phyloP scores from a whole-genome alignment of 2,113 vertebrate species.

The Engraulis encrasicolus region DNA sequence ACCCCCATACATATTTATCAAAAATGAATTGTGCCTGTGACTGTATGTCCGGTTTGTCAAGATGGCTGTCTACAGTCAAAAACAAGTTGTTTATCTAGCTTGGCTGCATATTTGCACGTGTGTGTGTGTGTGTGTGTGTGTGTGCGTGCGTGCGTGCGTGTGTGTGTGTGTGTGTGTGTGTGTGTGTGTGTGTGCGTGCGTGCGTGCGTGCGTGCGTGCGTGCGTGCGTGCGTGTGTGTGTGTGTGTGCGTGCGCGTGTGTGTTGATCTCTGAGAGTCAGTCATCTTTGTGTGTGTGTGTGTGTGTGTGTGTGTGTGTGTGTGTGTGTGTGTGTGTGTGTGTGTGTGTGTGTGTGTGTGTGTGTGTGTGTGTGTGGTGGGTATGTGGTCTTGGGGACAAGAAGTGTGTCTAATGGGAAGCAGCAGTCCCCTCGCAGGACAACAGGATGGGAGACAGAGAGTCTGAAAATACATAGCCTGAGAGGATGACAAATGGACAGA shows the following conservation, averaged over 20 bases:
- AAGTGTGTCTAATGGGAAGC: constrained; percentile 14
- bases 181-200: neutral
- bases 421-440: neutral
- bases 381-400: neutral
- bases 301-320: neutral
- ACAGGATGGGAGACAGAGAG: constrained; percentile 30
- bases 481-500: neutral
- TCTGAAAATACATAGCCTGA: constrained; percentile 18
- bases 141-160: neutral
- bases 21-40: too few relatives aligned
- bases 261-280: too few relatives aligned
- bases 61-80: too few relatives aligned
- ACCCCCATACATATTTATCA: too few relatives aligned
- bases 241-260: neutral
- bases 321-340: neutral
- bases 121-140: neutral
- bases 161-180: neutral
- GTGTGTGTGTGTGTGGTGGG: neutral
- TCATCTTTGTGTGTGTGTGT: neutral
- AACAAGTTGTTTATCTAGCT: neutral
- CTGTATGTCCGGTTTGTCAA: too few relatives aligned
- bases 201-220: too few relatives aligned
- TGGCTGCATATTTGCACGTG: neutral
- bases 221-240: neutral
- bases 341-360: neutral